Percentiles rank a stretch among this genome's conserved stretches.
These are phyloP conservation scores for Erinaceus europaeus DNA, from an alignment of 2,113 vertebrate species.

Conservation along the genomic window DNA sequence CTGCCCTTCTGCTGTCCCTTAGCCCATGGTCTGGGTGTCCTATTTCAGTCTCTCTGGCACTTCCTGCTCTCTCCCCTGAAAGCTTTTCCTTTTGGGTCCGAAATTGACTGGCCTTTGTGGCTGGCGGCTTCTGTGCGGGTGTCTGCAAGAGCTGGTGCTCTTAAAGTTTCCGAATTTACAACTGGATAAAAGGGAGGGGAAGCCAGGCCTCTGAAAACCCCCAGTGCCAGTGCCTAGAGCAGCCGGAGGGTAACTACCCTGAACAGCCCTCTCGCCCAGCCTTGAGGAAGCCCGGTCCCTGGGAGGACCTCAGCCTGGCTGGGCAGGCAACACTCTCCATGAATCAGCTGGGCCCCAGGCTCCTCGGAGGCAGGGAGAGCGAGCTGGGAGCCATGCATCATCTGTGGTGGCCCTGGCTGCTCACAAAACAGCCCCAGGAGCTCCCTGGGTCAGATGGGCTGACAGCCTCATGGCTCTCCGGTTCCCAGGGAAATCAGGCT, in stretches of 20 bases:
- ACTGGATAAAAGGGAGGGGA: neutral
- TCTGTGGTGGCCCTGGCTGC: neutral
- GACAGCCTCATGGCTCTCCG: neutral
- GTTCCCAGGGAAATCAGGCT: slow-evolving; percentile 52
- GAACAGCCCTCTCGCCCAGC: neutral
- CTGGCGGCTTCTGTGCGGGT: neutral
- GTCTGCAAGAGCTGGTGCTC: neutral
- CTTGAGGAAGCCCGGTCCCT: neutral
- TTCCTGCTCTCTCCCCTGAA: neutral
- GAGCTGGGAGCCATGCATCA: neutral
- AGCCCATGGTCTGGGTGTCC: neutral
- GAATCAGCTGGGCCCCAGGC: neutral
- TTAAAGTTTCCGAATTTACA: slow-evolving; percentile 21
- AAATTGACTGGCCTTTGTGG: slow-evolving; percentile 28
- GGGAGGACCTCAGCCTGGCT: fast-evolving
- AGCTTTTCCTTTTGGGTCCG: neutral
- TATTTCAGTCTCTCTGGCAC: fast-evolving
- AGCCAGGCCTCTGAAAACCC: neutral
- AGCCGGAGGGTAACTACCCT: neutral
- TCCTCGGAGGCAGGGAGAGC: neutral
- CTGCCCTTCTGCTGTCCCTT: neutral
- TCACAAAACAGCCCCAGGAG: slow-evolving; percentile 1
- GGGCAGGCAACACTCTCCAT: neutral
- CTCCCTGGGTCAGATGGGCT: neutral
- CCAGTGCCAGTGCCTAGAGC: fast-evolving